Percentiles rank a stretch among this genome's conserved stretches.
These are phyloP conservation scores for Temnothorax nylanderi DNA, from an alignment of 1,140 invertebrate genomes.

Conservation along the genomic window DNA sequence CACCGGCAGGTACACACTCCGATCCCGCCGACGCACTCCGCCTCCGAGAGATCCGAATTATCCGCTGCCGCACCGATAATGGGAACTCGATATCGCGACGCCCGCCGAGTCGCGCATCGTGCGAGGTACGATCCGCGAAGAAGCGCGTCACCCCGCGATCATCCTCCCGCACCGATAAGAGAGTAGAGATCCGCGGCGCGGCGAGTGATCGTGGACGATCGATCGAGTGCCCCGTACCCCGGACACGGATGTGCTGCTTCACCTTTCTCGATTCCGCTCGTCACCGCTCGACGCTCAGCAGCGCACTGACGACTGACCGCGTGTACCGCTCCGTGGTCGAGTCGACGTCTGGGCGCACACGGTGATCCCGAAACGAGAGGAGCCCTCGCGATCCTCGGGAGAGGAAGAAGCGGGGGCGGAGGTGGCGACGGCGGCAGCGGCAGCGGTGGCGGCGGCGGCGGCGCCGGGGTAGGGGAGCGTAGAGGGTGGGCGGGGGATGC, in stretches of 20 bases:
- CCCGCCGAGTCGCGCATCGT: background rate
- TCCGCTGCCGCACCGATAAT: background rate
- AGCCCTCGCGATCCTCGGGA: background rate
- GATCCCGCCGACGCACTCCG: background rate
- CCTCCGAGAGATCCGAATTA: background rate
- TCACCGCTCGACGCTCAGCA: slow-evolving; percentile 20
- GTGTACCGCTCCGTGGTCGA: slow-evolving; percentile 8
- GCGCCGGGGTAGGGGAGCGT: slow-evolving; percentile 29
- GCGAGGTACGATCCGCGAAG: background rate
- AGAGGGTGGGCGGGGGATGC: slow-evolving; percentile 35
- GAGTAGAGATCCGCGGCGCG: background rate
- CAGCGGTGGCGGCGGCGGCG: background rate
- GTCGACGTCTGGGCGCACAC: slow-evolving; percentile 41
- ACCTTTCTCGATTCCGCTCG: slow-evolving; percentile 22
- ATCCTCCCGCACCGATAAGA: background rate
- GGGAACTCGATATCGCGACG: background rate
- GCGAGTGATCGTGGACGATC: background rate
- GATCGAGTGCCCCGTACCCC: background rate
- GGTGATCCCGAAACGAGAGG: slow-evolving; percentile 45
- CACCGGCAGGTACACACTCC: background rate
- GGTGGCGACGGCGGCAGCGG: background rate
- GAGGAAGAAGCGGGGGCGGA: background rate
- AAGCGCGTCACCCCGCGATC: background rate
- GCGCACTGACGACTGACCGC: slow-evolving; percentile 12
- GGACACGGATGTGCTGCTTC: background rate